These are phyloP conservation scores for Laupala kohalensis DNA, from an alignment of 1,140 invertebrate genomes.

Conservation along the genomic window DNA sequence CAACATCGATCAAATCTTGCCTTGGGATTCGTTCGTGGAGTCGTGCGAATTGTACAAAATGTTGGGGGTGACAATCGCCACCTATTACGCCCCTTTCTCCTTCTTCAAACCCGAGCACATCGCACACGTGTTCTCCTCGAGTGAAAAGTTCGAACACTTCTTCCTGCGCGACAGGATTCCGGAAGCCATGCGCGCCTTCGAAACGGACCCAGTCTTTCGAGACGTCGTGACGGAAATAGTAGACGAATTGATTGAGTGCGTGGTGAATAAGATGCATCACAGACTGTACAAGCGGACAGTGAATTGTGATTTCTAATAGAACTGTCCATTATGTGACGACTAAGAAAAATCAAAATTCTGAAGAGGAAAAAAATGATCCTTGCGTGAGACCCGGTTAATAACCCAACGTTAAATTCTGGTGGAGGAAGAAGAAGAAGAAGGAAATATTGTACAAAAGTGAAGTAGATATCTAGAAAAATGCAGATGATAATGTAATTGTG, in stretches of 20 bases:
- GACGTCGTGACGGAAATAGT: not conserved
- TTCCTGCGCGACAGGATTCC: not conserved
- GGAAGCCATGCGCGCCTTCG: not conserved
- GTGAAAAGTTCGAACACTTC: not conserved
- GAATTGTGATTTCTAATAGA: no score
- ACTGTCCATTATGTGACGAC: no score
- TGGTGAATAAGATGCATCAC: no score
- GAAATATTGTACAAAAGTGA: no score
- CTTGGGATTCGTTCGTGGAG: constrained; percentile 7
- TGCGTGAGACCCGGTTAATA: no score
- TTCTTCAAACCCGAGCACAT: not conserved
- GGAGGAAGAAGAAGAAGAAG: no score
- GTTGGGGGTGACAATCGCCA: not conserved
- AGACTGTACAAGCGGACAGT: no score
- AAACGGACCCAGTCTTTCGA: not conserved
- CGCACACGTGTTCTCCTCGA: not conserved
- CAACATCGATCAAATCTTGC: not conserved
- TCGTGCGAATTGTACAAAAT: not conserved
- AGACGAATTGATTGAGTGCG: not conserved
- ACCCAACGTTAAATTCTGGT: no score
- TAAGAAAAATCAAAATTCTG: no score
- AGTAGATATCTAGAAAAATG: no score
- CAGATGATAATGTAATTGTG: no score
- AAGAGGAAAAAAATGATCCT: no score
- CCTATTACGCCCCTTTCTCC: not conserved